Evolutionary conservation across 2,888 invertebrate species (phyloP).

Genomic region (Erebia ligea): DNA sequence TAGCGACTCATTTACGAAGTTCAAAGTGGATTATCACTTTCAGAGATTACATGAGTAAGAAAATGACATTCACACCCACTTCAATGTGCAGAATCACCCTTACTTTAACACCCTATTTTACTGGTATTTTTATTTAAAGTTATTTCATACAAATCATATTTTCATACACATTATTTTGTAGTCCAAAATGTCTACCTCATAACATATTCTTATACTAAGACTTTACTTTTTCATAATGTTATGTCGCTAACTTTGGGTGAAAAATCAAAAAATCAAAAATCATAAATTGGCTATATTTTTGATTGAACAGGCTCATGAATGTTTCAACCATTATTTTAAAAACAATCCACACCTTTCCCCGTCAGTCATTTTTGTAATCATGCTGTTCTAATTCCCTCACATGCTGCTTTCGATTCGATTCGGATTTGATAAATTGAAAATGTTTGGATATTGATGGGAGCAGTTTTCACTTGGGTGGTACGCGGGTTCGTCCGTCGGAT

Average conservation of each 20-base stretch:
- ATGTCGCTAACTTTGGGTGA: conserved; percentile 4
- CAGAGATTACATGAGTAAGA: conserved; percentile 73
- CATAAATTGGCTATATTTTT: neutral
- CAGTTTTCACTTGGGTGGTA: conserved; percentile 82
- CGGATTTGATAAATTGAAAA: conserved; percentile 61
- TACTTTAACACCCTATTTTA: conserved; percentile 71
- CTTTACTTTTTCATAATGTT: conserved; percentile 12
- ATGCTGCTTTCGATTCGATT: conserved; percentile 77
- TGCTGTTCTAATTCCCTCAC: conserved; percentile 75
- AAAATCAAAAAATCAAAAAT: neutral
- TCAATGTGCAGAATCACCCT: conserved; percentile 75
- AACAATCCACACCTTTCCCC: conserved; percentile 15
- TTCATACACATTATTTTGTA: neutral
- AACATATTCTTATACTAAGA: conserved; percentile 10
- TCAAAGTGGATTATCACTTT: conserved; percentile 69
- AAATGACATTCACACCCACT: conserved; percentile 75
- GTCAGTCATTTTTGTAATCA: conserved; percentile 51
- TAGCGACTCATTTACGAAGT: conserved; percentile 53
- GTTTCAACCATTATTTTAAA: conserved; percentile 1
- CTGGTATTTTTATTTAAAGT: conserved; percentile 66
- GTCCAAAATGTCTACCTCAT: conserved; percentile 11
- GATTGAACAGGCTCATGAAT: neutral
- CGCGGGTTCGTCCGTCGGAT: conserved; percentile 86
- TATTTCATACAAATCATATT: neutral
- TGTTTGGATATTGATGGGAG: conserved; percentile 52